These are phyloP conservation scores for Pyrgus malvae DNA, from an alignment of 2,888 invertebrate genomes.

Conservation along the genomic window DNA sequence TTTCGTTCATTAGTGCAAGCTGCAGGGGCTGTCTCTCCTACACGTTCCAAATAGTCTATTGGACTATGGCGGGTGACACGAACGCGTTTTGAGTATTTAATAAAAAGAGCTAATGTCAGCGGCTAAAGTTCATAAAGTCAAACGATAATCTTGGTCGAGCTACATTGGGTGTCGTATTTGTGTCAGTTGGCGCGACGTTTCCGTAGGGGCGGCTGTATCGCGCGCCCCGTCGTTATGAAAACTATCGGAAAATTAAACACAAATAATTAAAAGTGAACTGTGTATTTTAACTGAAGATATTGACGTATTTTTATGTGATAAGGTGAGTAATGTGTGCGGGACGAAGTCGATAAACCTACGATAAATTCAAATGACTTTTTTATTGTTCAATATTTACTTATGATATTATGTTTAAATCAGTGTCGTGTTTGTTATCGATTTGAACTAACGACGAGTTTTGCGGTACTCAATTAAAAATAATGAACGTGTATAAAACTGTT, in stretches of 20 bases:
- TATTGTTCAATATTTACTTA: not conserved
- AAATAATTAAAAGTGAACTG: conserved; percentile 17
- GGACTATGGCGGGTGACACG: too few species aligned
- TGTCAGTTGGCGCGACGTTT: conserved; percentile 17
- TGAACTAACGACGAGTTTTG: not conserved
- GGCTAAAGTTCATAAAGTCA: too few species aligned
- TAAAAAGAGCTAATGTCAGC: too few species aligned
- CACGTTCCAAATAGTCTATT: too few species aligned
- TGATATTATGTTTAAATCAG: conserved; percentile 1
- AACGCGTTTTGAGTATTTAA: too few species aligned
- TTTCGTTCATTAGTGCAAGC: too few species aligned
- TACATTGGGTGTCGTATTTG: not conserved
- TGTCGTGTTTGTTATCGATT: conserved; percentile 10
- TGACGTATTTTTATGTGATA: conserved; percentile 1
- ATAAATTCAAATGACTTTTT: not conserved
- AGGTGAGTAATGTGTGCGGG: conserved; percentile 9
- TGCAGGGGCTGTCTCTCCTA: too few species aligned
- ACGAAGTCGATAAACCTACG: not conserved
- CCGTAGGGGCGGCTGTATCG: conserved; percentile 1
- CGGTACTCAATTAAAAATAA: not conserved
- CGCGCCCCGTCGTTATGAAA: not conserved
- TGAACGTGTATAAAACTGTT: not conserved
- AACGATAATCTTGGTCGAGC: too few species aligned
- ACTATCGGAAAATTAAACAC: conserved; percentile 8
- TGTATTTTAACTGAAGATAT: not conserved